phyloP scores from a whole-genome alignment of 2,113 vertebrate genomes.

The Scolopax mira region DNA sequence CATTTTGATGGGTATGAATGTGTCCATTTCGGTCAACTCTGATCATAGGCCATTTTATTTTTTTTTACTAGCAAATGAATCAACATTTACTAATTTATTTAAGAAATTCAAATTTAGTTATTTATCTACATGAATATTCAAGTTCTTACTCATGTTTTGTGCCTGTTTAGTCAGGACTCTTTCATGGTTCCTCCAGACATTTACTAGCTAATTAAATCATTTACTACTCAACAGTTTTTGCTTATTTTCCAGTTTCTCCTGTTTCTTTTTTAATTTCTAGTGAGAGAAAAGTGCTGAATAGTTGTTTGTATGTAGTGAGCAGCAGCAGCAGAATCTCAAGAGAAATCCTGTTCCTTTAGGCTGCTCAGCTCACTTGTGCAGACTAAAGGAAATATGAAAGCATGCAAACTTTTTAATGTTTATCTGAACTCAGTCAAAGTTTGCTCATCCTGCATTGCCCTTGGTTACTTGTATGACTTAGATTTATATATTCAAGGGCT shows the following conservation, averaged over 20 bases:
- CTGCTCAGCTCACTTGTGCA: slow-evolving; percentile 16
- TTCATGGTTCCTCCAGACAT: not conserved
- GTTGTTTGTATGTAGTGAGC: not conserved
- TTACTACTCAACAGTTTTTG: not conserved
- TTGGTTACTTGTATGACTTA: slow-evolving; percentile 27
- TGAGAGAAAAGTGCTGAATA: slow-evolving; percentile 12
- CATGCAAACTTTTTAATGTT: not conserved
- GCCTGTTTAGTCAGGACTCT: not conserved
- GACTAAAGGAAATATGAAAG: slow-evolving; percentile 40
- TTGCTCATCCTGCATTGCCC: slow-evolving; percentile 32
- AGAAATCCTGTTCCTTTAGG: slow-evolving; percentile 33
- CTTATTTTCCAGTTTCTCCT: slow-evolving; percentile 13
- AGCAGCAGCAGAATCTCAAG: slow-evolving; percentile 3
- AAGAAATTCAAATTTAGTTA: not conserved
- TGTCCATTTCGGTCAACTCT: not conserved
- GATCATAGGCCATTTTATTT: not conserved
- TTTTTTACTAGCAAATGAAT: not conserved
- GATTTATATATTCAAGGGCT: slow-evolving; percentile 8
- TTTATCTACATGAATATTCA: not conserved
- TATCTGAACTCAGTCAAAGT: slow-evolving; percentile 4
- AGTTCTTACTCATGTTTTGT: not conserved
- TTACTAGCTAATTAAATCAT: not conserved
- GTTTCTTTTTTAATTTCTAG: not conserved
- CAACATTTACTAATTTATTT: not conserved
- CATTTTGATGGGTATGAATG: not conserved